A percentile compares a stretch with the other conserved stretches of the same genome.
Conservation (phyloP, 2,888 invertebrate genomes). For the Brassicogethes aeneus region DNA sequence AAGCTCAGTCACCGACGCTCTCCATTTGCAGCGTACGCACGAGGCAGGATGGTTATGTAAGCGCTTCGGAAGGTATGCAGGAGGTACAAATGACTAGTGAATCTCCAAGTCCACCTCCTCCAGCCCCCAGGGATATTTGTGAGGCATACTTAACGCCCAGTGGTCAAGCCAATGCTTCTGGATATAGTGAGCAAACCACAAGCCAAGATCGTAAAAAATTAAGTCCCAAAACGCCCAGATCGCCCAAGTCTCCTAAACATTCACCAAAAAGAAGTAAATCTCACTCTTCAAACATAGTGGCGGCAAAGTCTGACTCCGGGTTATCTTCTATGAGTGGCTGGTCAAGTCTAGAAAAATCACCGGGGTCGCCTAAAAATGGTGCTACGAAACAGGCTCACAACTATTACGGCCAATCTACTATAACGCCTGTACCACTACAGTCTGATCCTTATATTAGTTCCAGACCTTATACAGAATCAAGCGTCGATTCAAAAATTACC, state of each 20-base stretch:
- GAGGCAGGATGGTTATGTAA: slow-evolving; percentile 53
- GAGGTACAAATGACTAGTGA: slow-evolving; percentile 10
- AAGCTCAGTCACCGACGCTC: slow-evolving; percentile 52
- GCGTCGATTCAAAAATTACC: slow-evolving; percentile 45
- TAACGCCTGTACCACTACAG: slow-evolving; percentile 10
- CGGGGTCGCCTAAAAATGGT: slow-evolving; percentile 60
- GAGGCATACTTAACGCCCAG: slow-evolving; percentile 38
- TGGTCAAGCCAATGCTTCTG: slow-evolving; percentile 22
- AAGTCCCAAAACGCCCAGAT: slow-evolving; percentile 52
- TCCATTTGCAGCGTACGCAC: slow-evolving; percentile 58
- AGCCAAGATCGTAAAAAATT: slow-evolving; percentile 43
- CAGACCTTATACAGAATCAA: slow-evolving; percentile 48
- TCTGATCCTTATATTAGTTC: slow-evolving; percentile 24
- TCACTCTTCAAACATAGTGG: slow-evolving; percentile 53
- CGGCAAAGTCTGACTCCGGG: slow-evolving; percentile 79
- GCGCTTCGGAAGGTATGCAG: slow-evolving; percentile 26
- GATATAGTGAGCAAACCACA: slow-evolving; percentile 38
- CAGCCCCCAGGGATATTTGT: slow-evolving; percentile 63
- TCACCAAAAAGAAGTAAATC: slow-evolving; percentile 61
- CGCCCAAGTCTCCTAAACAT: slow-evolving; percentile 63
- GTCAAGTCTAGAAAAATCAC: slow-evolving; percentile 78
- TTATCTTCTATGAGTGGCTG: slow-evolving; percentile 81
- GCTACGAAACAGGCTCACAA: slow-evolving; percentile 20
- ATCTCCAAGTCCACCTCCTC: slow-evolving; percentile 71
- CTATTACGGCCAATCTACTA: slow-evolving; percentile 23